phyloP scores from a whole-genome alignment of 1,140 invertebrate species.

The Batillaria attramentaria region DNA sequence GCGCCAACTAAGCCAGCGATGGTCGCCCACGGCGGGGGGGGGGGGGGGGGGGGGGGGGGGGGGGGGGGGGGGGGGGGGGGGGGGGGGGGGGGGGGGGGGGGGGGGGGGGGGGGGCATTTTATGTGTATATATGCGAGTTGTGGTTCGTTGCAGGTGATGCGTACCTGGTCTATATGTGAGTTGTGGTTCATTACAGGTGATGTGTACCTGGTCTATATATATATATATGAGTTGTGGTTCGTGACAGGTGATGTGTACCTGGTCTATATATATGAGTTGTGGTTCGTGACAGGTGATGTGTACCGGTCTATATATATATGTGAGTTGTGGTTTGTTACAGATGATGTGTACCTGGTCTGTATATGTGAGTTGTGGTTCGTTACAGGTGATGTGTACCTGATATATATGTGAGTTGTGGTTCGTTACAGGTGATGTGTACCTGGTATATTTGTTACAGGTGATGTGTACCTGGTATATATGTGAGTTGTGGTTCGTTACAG shows the following conservation, averaged over 20 bases:
- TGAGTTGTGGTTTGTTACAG: not conserved
- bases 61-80: not conserved
- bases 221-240: not conserved
- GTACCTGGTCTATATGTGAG: not conserved
- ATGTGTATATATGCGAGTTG: not conserved
- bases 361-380: not conserved
- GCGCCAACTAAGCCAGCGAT: too few species aligned
- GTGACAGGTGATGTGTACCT: not conserved
- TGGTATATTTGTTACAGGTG: not conserved
- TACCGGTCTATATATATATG: not conserved
- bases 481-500: constrained; percentile 55
- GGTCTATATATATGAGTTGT: not conserved
- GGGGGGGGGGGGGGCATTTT: not conserved
- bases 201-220: not conserved
- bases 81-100: not conserved
- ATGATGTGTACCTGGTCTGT: not conserved
- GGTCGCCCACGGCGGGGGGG: not conserved
- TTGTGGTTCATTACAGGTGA: not conserved
- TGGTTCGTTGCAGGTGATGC: not conserved
- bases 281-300: not conserved
- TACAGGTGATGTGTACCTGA: not conserved
- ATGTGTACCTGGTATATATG: constrained; percentile 5
- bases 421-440: not conserved
- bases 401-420: not conserved
- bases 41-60: not conserved